These are phyloP conservation scores for Dendrolimus kikuchii DNA, from an alignment of 1,140 invertebrate species.

Conservation along the genomic window DNA sequence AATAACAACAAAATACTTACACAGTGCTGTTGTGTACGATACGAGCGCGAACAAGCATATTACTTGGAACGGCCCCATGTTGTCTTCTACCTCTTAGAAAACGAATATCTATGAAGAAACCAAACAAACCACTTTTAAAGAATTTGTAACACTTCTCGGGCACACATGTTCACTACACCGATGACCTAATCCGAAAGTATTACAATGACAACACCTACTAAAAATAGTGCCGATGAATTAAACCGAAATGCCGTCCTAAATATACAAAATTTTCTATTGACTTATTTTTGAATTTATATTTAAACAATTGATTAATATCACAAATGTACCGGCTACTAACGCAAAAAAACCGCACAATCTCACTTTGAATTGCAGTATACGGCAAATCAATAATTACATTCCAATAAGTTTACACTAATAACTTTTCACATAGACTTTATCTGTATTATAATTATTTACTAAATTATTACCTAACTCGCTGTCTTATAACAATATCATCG, in stretches of 20 bases:
- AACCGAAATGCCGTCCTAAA: constrained; percentile 22
- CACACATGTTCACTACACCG: constrained; percentile 65
- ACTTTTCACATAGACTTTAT: constrained; percentile 1
- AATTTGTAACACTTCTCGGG: constrained; percentile 47
- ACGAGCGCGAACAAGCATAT: constrained; percentile 51
- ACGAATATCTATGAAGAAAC: constrained; percentile 55
- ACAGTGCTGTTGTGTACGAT: constrained; percentile 47
- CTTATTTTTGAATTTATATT: too few relatives aligned
- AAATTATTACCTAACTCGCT: constrained; percentile 40
- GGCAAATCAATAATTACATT: constrained; percentile 56
- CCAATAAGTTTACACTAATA: constrained; percentile 15
- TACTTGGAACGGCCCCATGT: constrained; percentile 53
- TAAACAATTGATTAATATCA: constrained; percentile 20
- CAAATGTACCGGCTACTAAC: constrained; percentile 28
- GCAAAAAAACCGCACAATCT: constrained; percentile 36
- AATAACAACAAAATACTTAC: constrained; percentile 48
- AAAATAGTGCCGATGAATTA: constrained; percentile 57
- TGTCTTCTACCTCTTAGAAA: constrained; percentile 37
- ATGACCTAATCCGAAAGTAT: constrained; percentile 66
- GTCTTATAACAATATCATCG: constrained; percentile 60
- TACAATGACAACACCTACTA: constrained; percentile 70
- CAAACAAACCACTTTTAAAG: constrained; percentile 49
- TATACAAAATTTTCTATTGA: constrained; percentile 16
- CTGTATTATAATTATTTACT: constrained; percentile 9
- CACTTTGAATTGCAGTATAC: constrained; percentile 38